phyloP scores from a whole-genome alignment of 2,797 vertebrate species.

The Aselliscus stoliczkanus region DNA sequence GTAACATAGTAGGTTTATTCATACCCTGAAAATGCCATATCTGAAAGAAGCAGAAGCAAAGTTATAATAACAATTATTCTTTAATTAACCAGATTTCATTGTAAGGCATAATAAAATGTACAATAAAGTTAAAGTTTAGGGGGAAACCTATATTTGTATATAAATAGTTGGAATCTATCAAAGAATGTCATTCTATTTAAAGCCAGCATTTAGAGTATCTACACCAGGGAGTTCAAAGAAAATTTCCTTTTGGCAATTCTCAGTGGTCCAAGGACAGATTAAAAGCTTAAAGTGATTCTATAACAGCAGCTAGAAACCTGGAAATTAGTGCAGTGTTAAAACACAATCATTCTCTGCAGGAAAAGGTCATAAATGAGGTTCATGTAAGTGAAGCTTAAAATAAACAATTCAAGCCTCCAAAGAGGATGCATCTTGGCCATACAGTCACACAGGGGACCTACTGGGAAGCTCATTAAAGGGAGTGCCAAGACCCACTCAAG shows the following conservation, averaged over 20 bases:
- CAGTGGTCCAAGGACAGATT: neutral
- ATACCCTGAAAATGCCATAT: neutral
- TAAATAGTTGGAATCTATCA: neutral
- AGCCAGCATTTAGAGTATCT: neutral
- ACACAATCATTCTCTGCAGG: neutral
- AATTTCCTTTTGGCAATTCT: neutral
- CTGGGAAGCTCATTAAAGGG: neutral
- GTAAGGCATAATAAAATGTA: neutral
- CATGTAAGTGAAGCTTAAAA: neutral
- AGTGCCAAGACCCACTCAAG: neutral
- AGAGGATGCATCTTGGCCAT: neutral
- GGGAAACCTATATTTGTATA: neutral
- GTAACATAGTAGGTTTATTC: neutral
- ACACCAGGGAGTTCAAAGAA: neutral
- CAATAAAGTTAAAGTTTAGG: neutral
- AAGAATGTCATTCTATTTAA: neutral
- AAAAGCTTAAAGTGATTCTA: neutral
- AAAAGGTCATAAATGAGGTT: slow-evolving; percentile 22
- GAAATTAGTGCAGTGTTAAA: neutral
- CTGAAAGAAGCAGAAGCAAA: slow-evolving; percentile 33
- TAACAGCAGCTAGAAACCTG: neutral
- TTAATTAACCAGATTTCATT: neutral
- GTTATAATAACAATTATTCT: neutral
- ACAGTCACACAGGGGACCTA: neutral
- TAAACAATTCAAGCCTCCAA: slow-evolving; percentile 4